These are phyloP conservation scores for Oligia latruncula DNA, from an alignment of 2,888 invertebrate species.

Conservation along the genomic window DNA sequence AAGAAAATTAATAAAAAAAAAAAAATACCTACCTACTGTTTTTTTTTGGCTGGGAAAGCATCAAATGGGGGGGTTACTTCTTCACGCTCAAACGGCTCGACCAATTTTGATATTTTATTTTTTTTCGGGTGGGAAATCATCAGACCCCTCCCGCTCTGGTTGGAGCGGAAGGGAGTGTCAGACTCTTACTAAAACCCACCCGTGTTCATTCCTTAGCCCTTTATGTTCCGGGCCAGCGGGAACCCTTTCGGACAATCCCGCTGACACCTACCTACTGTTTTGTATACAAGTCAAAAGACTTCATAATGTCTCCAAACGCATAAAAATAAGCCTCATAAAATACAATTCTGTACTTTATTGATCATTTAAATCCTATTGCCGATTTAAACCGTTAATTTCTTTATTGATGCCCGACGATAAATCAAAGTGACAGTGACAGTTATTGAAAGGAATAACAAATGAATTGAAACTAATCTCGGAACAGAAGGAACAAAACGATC, in stretches of 20 bases:
- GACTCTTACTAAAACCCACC: too few species aligned
- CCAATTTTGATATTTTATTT: too few species aligned
- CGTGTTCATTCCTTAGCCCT: too few species aligned
- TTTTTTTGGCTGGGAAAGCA: background rate
- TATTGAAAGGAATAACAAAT: conserved; percentile 46
- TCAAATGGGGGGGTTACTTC: too few species aligned
- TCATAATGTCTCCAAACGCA: background rate
- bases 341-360: background rate
- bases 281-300: background rate
- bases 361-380: background rate
- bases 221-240: too few species aligned
- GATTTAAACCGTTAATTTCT: background rate
- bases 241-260: too few species aligned
- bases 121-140: too few species aligned
- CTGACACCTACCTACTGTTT: background rate
- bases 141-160: too few species aligned
- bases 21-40: background rate
- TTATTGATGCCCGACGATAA: conserved; percentile 14
- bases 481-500: conserved; percentile 35
- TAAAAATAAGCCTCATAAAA: background rate
- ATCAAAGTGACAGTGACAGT: conserved; percentile 16
- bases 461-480: conserved; percentile 20
- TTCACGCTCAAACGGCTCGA: too few species aligned
- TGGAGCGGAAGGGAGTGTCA: too few species aligned
- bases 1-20: too few species aligned